Percentiles rank a stretch among this genome's conserved stretches.
Conservation (phyloP, 1,140 invertebrate species). For the Sarcophaga bullata region DNA sequence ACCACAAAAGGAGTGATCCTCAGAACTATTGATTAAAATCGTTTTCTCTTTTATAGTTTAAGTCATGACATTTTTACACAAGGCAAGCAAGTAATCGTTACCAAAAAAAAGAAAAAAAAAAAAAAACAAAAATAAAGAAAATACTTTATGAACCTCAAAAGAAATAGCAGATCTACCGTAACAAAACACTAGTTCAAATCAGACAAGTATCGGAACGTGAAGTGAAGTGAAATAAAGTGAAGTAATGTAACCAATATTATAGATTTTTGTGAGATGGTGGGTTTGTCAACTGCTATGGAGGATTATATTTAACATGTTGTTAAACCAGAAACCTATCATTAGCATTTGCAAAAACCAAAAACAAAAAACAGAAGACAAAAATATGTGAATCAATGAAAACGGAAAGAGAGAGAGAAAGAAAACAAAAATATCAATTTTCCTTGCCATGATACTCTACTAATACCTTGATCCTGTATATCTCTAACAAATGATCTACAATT, state of each 20-base stretch:
- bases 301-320: slow-evolving; percentile 37
- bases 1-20: slow-evolving; percentile 23
- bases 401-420: not conserved
- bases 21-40: slow-evolving; percentile 20
- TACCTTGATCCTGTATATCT: slow-evolving; percentile 38
- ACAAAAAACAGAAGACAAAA: no score
- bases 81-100: not conserved
- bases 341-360: slow-evolving; percentile 13
- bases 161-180: not conserved
- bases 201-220: not conserved
- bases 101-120: not conserved
- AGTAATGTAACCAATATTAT: slow-evolving; percentile 31
- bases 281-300: slow-evolving; percentile 33
- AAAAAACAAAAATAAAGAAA: not conserved
- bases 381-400: not conserved
- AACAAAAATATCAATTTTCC: slow-evolving; percentile 38
- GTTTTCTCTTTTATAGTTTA: slow-evolving; percentile 1
- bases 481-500: slow-evolving; percentile 37
- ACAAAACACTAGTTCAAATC: no score
- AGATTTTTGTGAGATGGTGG: slow-evolving; percentile 8
- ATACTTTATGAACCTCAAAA: not conserved
- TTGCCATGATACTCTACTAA: slow-evolving; percentile 21
- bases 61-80: slow-evolving; percentile 14
- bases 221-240: not conserved
- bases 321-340: slow-evolving; percentile 32